Percentiles rank a stretch among this genome's conserved stretches.
Conservation (phyloP, 2,797 vertebrate genomes). For the Sebastes cheni region DNA sequence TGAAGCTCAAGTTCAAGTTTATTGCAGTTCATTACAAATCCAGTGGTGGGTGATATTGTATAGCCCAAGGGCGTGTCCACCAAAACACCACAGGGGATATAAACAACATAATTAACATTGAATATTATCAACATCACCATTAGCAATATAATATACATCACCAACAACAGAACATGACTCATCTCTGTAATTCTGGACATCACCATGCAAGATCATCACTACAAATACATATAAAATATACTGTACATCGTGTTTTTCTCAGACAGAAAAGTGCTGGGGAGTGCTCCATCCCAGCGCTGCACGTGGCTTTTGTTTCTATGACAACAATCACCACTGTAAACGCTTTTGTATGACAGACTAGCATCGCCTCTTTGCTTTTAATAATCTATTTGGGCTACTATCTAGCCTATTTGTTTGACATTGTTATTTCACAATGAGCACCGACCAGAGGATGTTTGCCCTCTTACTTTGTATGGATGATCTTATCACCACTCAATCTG, state of each 20-base stretch:
- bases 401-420: not conserved
- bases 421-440: not conserved
- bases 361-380: not conserved
- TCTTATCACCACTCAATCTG: not conserved
- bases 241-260: not conserved
- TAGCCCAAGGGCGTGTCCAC: too few relatives aligned
- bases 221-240: too few relatives aligned
- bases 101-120: too few relatives aligned
- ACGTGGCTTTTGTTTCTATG: not conserved
- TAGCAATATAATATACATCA: too few relatives aligned
- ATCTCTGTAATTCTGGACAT: too few relatives aligned
- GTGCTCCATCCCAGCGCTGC: not conserved
- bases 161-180: too few relatives aligned
- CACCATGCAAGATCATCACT: too few relatives aligned
- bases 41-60: not conserved
- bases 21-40: not conserved
- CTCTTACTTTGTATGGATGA: not conserved
- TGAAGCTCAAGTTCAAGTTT: not conserved
- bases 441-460: not conserved
- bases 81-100: too few relatives aligned
- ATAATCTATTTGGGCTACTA: not conserved
- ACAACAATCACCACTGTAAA: not conserved
- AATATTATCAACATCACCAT: too few relatives aligned
- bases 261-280: not conserved
- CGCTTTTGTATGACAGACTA: not conserved